phyloP scores from a whole-genome alignment of 2,113 vertebrate genomes.

The Dissostichus mawsoni region DNA sequence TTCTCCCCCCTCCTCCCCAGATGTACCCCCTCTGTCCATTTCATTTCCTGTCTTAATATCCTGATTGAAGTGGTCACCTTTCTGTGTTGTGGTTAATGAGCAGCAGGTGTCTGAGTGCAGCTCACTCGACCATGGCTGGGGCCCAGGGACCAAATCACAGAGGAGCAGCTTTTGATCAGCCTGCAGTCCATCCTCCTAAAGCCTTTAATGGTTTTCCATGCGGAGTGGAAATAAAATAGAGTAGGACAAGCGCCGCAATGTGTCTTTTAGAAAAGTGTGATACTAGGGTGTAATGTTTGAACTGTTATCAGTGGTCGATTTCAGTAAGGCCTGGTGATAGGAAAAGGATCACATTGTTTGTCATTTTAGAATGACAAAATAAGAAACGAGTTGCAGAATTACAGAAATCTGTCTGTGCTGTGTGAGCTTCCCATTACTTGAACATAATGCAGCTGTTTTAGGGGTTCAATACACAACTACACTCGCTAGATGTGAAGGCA shows the following conservation, averaged over 20 bases:
- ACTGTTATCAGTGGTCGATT: background rate
- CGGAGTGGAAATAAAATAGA: slow-evolving; percentile 35
- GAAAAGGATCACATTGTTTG: too few species aligned
- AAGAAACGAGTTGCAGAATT: background rate
- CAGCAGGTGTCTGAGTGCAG: slow-evolving; percentile 71
- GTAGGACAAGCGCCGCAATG: background rate
- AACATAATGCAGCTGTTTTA: slow-evolving; percentile 13
- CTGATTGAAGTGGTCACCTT: slow-evolving; percentile 78
- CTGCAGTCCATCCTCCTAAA: slow-evolving; percentile 23
- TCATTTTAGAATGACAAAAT: too few species aligned
- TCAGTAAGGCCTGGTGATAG: background rate
- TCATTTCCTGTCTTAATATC: slow-evolving; percentile 69
- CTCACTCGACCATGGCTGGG: slow-evolving; percentile 43
- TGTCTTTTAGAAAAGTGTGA: slow-evolving; percentile 7
- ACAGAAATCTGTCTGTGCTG: background rate
- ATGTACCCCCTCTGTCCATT: slow-evolving; percentile 56
- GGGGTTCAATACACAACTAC: slow-evolving; percentile 48
- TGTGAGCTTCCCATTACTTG: slow-evolving; percentile 22
- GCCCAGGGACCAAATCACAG: slow-evolving; percentile 23
- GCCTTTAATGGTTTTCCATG: slow-evolving; percentile 55
- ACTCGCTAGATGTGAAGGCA: background rate
- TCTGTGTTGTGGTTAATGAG: slow-evolving; percentile 70
- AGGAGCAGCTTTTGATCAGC: slow-evolving; percentile 39
- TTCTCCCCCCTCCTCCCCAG: background rate
- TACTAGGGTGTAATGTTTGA: background rate